phyloP scores from a whole-genome alignment of 1,140 invertebrate species.

The Thereuonema tuberculata region DNA sequence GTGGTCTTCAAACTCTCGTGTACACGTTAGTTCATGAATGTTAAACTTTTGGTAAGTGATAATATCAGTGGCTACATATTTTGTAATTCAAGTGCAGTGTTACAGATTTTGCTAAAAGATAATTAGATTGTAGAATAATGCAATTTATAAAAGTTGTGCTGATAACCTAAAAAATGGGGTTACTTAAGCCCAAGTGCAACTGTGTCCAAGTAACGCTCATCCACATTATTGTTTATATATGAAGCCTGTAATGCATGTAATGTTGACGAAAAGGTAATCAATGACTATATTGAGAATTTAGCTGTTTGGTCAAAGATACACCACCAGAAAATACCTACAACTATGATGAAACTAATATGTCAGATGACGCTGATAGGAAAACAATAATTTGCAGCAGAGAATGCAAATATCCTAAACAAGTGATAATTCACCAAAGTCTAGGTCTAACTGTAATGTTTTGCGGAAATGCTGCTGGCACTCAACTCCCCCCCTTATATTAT shows the following conservation, averaged over 20 bases:
- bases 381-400: conserved; percentile 22
- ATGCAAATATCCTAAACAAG: conserved; percentile 25
- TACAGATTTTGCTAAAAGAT: too few species aligned
- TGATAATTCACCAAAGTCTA: conserved; percentile 26
- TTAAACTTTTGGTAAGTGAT: too few species aligned
- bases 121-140: too few species aligned
- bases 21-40: too few species aligned
- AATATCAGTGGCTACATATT: too few species aligned
- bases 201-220: not conserved
- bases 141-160: too few species aligned
- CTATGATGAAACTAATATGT: conserved; percentile 33
- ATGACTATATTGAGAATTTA: conserved; percentile 2
- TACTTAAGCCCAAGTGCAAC: not conserved
- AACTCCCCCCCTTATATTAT: conserved; percentile 19
- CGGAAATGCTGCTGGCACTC: conserved; percentile 22
- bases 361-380: conserved; percentile 28
- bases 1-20: too few species aligned
- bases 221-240: not conserved
- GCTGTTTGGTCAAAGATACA: conserved; percentile 20
- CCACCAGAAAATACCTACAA: conserved; percentile 24
- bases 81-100: too few species aligned
- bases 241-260: not conserved
- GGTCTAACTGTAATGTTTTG: conserved; percentile 29
- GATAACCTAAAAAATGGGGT: not conserved
- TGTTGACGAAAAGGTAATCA: not conserved